phyloP scores from a whole-genome alignment of 2,888 invertebrate species.

The Philereme vetulata region DNA sequence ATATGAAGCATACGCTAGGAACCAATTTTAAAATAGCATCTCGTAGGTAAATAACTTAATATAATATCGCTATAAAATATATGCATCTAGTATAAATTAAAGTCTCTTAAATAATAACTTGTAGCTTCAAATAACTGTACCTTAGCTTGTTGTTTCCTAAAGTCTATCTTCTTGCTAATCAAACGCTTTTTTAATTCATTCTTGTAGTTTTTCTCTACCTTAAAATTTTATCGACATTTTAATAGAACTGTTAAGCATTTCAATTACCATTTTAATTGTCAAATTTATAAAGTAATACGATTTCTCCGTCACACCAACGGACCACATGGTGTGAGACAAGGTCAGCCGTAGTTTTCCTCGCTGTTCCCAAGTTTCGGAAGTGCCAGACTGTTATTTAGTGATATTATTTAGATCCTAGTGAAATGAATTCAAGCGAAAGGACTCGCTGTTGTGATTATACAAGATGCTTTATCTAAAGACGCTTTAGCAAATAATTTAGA shows the following conservation, averaged over 20 bases:
- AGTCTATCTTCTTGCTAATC: background rate
- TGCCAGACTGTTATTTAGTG: constrained; percentile 79
- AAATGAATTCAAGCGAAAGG: constrained; percentile 59
- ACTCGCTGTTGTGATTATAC: constrained; percentile 80
- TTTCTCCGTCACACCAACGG: constrained; percentile 63
- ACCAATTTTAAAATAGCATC: constrained; percentile 8
- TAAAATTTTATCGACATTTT: background rate
- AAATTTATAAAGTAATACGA: constrained; percentile 58
- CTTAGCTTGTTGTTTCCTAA: background rate
- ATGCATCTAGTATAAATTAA: background rate
- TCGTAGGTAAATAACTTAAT: background rate
- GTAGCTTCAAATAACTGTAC: background rate
- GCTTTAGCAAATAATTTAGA: constrained; percentile 79
- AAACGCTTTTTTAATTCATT: background rate
- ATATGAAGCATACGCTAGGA: background rate
- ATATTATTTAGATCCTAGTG: constrained; percentile 75
- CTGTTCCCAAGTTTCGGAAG: constrained; percentile 82
- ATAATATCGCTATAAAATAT: background rate
- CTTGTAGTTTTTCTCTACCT: background rate
- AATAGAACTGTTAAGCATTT: background rate
- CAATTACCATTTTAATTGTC: background rate
- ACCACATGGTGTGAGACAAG: constrained; percentile 72
- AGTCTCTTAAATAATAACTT: constrained; percentile 1
- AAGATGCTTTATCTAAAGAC: constrained; percentile 80
- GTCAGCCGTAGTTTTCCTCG: constrained; percentile 80